These are phyloP conservation scores for Clepsis dumicolana DNA, from an alignment of 2,888 invertebrate species.

Conservation along the genomic window DNA sequence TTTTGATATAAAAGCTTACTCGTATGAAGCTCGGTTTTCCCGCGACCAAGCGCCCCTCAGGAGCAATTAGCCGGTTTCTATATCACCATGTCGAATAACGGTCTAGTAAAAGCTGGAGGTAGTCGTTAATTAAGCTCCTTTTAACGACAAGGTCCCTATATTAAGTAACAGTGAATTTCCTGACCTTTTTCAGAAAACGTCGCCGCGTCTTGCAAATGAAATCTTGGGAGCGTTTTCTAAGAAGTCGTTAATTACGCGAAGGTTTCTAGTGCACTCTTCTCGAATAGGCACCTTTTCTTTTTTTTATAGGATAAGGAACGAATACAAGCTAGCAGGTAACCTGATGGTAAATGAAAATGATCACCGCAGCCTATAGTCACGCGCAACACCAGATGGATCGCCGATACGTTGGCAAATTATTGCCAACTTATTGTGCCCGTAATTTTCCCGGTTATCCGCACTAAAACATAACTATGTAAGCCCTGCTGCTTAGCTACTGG, in stretches of 20 bases:
- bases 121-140: neutral
- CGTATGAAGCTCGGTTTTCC: neutral
- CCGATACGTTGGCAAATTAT: no score
- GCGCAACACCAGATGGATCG: no score
- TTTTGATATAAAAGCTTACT: neutral
- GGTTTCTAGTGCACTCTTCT: conserved; percentile 14
- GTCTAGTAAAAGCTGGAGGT: neutral
- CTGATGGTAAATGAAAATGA: no score
- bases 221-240: conserved; percentile 19
- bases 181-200: neutral
- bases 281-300: conserved; percentile 24
- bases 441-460: no score
- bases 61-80: neutral
- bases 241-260: conserved; percentile 22
- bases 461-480: no score
- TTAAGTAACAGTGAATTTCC: neutral
- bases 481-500: no score
- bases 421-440: no score
- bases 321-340: no score
- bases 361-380: no score
- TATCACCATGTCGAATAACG: neutral
- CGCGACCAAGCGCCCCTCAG: neutral
- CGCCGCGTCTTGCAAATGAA: conserved; percentile 9
- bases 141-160: neutral
- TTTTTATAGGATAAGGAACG: no score